Evolutionary conservation across 2,888 invertebrate genomes (phyloP).

Genomic region (Hydrotaea diabolus): DNA sequence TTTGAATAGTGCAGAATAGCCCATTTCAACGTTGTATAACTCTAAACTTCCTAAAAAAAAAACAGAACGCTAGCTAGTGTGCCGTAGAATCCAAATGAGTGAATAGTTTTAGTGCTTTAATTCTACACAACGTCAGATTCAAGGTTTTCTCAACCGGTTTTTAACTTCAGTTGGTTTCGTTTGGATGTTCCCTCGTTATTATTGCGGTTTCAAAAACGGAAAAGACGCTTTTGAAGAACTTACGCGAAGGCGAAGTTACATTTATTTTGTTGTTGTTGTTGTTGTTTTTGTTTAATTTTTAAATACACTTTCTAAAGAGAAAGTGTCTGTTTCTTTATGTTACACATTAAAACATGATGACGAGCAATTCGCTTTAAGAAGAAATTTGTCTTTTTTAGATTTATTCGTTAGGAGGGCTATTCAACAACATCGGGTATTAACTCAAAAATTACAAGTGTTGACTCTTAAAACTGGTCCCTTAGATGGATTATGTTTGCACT

Average conservation of each 20-base stretch:
- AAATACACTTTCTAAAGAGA: conserved; percentile 64
- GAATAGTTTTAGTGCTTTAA: not conserved
- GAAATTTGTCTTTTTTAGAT: conserved; percentile 20
- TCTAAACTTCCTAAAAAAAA: not conserved
- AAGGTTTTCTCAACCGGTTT: conserved; percentile 53
- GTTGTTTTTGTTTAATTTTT: conserved; percentile 38
- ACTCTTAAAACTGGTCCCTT: no score
- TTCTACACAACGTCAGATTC: conserved; percentile 18
- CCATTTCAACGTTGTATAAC: not conserved
- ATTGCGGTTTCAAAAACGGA: not conserved
- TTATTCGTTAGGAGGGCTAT: not conserved
- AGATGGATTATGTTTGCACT: no score
- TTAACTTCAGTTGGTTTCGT: not conserved
- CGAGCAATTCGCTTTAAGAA: not conserved
- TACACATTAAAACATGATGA: not conserved
- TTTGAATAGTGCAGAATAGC: not conserved
- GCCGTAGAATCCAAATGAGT: not conserved
- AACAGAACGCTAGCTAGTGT: no score
- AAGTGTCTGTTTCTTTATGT: conserved; percentile 44
- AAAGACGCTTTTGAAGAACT: not conserved
- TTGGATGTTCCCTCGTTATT: conserved; percentile 33
- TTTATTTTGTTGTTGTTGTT: not conserved
- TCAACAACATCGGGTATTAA: no score
- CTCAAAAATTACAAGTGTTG: no score
- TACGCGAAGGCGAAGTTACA: not conserved